Conservation (phyloP, 2,113 vertebrate species). For the Barnardius zonarius region DNA sequence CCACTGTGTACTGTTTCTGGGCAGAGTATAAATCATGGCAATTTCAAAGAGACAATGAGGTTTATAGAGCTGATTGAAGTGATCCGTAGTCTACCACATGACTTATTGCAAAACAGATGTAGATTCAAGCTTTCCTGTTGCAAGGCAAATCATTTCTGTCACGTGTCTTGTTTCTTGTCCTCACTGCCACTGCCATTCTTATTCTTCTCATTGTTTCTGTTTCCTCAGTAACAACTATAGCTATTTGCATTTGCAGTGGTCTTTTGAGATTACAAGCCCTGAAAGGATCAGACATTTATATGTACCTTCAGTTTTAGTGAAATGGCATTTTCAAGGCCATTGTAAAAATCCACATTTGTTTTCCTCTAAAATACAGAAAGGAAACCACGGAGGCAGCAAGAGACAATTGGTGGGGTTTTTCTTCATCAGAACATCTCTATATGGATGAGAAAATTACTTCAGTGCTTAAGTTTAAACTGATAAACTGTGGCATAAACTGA, state of each 20-base stretch:
- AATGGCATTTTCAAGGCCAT: not conserved
- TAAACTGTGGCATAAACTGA: not conserved
- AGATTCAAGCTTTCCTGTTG: not conserved
- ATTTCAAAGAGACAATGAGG: not conserved
- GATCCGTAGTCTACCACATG: not conserved
- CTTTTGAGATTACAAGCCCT: not conserved
- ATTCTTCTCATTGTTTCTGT: not conserved
- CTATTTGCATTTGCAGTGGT: not conserved
- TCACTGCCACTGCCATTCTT: not conserved
- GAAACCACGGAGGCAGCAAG: not conserved
- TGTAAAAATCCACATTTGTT: not conserved
- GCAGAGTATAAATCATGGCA: not conserved
- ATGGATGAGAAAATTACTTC: not conserved
- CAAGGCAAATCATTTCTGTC: not conserved
- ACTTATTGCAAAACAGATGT: not conserved
- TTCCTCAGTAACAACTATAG: not conserved
- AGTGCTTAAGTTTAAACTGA: not conserved
- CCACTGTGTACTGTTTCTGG: not conserved
- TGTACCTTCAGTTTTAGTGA: not conserved
- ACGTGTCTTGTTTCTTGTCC: not conserved
- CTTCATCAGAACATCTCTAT: not conserved
- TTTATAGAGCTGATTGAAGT: not conserved
- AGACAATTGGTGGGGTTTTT: not conserved
- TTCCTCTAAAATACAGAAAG: not conserved
- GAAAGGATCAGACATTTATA: not conserved